Conservation (phyloP, 2,113 vertebrate genomes). For the Hassar affinis region DNA sequence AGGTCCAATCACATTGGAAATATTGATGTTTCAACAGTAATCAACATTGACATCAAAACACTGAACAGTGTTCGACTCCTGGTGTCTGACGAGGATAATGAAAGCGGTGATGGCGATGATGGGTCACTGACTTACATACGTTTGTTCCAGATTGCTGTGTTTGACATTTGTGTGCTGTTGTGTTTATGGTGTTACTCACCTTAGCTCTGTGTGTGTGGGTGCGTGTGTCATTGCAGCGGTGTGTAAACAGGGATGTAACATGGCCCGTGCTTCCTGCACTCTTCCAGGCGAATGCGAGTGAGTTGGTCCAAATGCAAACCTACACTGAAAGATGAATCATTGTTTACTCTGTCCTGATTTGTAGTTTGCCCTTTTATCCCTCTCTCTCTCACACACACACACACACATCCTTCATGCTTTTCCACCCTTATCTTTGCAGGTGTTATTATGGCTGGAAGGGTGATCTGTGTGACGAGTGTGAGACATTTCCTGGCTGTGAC, state of each 20-base stretch:
- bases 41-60: constrained; percentile 37
- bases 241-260: constrained; percentile 72
- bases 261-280: constrained; percentile 69
- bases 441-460: constrained; percentile 81
- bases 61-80: constrained; percentile 3
- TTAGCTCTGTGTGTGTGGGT: constrained; percentile 23
- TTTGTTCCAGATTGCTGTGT: not conserved
- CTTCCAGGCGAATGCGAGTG: constrained; percentile 76
- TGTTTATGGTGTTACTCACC: constrained; percentile 21
- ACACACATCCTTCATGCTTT: not conserved
- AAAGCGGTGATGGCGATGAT: not conserved
- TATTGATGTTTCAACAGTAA: constrained; percentile 18
- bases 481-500: constrained; percentile 77
- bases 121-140: not conserved
- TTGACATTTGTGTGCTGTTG: not conserved
- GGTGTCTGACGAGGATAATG: not conserved
- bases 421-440: constrained; percentile 55
- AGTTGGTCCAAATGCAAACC: constrained; percentile 45
- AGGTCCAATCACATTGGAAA: not conserved
- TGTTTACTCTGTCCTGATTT: not conserved
- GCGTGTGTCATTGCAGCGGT: constrained; percentile 64
- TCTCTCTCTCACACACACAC: no score
- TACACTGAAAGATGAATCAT: not conserved
- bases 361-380: not conserved
- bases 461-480: constrained; percentile 73